A percentile compares a stretch with the other conserved stretches of the same genome.
Evolutionary conservation across 2,113 vertebrate species (phyloP).

Genomic region (Corynorhinus townsendii): DNA sequence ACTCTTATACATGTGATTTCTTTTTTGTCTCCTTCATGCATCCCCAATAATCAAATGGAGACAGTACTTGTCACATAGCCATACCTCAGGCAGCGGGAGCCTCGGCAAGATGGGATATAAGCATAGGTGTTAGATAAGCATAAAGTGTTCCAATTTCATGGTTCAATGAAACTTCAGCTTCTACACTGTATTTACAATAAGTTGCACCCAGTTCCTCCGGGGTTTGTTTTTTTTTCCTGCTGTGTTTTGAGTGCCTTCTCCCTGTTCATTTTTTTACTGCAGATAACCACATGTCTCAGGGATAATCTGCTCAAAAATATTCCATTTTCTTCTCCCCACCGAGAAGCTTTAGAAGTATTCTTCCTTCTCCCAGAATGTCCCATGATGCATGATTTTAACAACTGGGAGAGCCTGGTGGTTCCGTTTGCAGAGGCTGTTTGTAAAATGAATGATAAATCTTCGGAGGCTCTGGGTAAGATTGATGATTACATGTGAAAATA

Average conservation of each 20-base stretch:
- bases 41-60: neutral
- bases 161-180: neutral
- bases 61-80: neutral
- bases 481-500: neutral
- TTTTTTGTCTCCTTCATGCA: neutral
- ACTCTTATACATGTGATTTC: neutral
- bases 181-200: neutral
- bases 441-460: slow-evolving; percentile 52
- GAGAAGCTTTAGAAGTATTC: slow-evolving; percentile 71
- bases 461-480: slow-evolving; percentile 65
- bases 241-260: slow-evolving; percentile 37
- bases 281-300: slow-evolving; percentile 69
- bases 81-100: neutral
- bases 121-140: neutral
- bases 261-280: slow-evolving; percentile 7
- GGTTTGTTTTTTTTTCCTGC: neutral
- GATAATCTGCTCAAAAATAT: slow-evolving; percentile 61
- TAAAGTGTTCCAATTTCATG: neutral
- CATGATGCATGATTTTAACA: slow-evolving; percentile 43
- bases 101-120: neutral
- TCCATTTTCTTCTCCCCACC: slow-evolving; percentile 45
- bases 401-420: slow-evolving; percentile 46
- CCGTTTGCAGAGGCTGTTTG: slow-evolving; percentile 53
- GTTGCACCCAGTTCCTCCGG: neutral
- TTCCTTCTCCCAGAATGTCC: slow-evolving; percentile 73